Conservation (phyloP, 2,888 invertebrate genomes). For the Augiades crinisus region DNA sequence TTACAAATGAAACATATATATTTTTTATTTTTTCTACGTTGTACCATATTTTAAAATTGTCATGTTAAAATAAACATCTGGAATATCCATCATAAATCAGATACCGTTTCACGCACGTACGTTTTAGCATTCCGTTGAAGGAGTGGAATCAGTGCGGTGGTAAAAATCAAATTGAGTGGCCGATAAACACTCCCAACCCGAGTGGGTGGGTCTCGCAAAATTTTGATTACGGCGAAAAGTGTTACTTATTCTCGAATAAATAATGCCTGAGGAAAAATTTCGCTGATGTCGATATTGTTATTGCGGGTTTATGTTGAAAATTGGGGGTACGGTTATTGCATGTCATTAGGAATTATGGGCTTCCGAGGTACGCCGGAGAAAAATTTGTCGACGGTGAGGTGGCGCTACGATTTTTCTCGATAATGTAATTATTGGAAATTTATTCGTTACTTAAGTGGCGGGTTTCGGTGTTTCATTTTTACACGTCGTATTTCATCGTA, state of each 20-base stretch:
- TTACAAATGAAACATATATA: too few relatives aligned
- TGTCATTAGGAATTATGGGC: slow-evolving; percentile 82
- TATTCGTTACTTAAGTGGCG: slow-evolving; percentile 60
- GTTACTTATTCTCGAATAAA: slow-evolving; percentile 80
- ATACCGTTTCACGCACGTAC: slow-evolving; percentile 51
- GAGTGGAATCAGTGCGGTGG: slow-evolving; percentile 69
- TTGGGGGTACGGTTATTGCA: slow-evolving; percentile 82
- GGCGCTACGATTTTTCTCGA: slow-evolving; percentile 61
- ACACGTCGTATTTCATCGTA: slow-evolving; percentile 15
- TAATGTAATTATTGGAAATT: slow-evolving; percentile 81
- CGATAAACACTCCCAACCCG: slow-evolving; percentile 66
- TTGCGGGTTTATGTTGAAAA: slow-evolving; percentile 80
- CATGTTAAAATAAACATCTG: background rate
- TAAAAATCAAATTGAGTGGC: slow-evolving; percentile 79
- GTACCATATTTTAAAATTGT: background rate
- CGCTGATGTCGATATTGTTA: slow-evolving; percentile 82
- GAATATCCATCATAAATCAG: slow-evolving; percentile 43
- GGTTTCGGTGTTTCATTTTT: slow-evolving; percentile 23
- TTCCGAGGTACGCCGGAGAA: slow-evolving; percentile 64
- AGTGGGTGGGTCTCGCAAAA: slow-evolving; percentile 52
- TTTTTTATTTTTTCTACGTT: too few relatives aligned
- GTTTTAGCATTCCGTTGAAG: slow-evolving; percentile 55
- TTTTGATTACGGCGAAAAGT: slow-evolving; percentile 78
- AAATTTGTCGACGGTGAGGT: slow-evolving; percentile 65
- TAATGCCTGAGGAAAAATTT: slow-evolving; percentile 61